phyloP scores from a whole-genome alignment of 2,888 invertebrate species.

The Sarcophaga caerulescens region DNA sequence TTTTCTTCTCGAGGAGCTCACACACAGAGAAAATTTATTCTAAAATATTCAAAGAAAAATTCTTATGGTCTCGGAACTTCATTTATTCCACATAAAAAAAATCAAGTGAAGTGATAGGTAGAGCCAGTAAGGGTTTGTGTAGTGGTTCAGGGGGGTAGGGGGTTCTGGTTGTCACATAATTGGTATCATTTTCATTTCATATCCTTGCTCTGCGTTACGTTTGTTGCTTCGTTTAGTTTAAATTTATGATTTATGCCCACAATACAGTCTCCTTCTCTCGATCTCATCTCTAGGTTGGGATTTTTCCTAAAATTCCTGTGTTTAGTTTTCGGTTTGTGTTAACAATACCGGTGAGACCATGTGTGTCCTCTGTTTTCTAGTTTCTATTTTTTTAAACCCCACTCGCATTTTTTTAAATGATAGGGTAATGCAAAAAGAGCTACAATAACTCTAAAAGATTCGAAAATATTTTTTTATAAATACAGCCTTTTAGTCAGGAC shows the following conservation, averaged over 20 bases:
- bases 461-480: too few relatives aligned
- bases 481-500: too few relatives aligned
- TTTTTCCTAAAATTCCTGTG: constrained; percentile 40
- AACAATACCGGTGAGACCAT: constrained; percentile 63
- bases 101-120: too few relatives aligned
- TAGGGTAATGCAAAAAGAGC: not conserved
- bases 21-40: not conserved
- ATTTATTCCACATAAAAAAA: too few relatives aligned
- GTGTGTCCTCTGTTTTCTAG: constrained; percentile 56
- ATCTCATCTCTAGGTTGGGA: not conserved
- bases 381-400: not conserved
- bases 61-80: too few relatives aligned
- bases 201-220: constrained; percentile 4
- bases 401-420: not conserved
- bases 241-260: constrained; percentile 65
- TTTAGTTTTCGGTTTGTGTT: constrained; percentile 35
- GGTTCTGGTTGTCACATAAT: constrained; percentile 55
- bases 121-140: too few relatives aligned
- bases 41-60: not conserved
- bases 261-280: not conserved
- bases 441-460: too few relatives aligned
- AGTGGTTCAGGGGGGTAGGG: not conserved
- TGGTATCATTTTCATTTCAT: constrained; percentile 3
- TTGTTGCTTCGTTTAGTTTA: constrained; percentile 20
- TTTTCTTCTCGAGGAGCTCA: too few relatives aligned